Evolutionary conservation across 2,113 vertebrate species (phyloP), one percentile per base, ranked within the genome.

Genomic region (Oncorhynchus kisutch): DNA sequence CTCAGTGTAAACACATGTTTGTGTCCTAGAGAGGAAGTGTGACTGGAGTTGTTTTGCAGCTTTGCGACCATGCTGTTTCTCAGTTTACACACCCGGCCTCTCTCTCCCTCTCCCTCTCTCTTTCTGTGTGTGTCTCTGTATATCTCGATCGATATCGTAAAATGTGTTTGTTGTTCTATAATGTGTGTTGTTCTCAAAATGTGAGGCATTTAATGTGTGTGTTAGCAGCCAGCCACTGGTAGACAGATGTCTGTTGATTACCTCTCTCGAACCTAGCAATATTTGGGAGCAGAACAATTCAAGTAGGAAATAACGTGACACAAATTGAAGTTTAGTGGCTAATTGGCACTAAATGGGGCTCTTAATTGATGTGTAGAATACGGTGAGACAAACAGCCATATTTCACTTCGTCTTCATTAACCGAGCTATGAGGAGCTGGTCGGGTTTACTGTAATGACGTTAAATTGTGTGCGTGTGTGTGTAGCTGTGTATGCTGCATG

Each of bases 381-480:
- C 81, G 34, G 78, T 88, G 89, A 92, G 87, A 90, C 93, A 90
- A 92, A 92, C 88, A 89, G 82, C 87, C 86, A 89, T 88, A 91
- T 91, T 88, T 91, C 91, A 92, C 89, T 92, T 91, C 85, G 90
- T 92, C 92, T 91, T 92, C 91, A 93, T 91, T 93, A 92, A 27
- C 34, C 77, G 67, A 49, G 68, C n/a, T 12, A 24, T 14, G 80
- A 62, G 87, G 83, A 81, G 75, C 78, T 84, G 81, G 78, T 90
- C 81, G 87, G 81, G 86, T 89, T 88, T 86, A 83, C 84, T 85
- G 82, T 84, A 85, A 88, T 81, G 78, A 87, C 78, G 81, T 81
- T 85, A 84, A 81, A 84, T 84, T 75, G 83, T 81, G 81, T 78
- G 12, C 14, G 16, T 18, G 49, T 16, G 49, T 16, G 49, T 51